Evolutionary conservation across 2,113 vertebrate species (phyloP).

Genomic region (Varanus salvator): DNA sequence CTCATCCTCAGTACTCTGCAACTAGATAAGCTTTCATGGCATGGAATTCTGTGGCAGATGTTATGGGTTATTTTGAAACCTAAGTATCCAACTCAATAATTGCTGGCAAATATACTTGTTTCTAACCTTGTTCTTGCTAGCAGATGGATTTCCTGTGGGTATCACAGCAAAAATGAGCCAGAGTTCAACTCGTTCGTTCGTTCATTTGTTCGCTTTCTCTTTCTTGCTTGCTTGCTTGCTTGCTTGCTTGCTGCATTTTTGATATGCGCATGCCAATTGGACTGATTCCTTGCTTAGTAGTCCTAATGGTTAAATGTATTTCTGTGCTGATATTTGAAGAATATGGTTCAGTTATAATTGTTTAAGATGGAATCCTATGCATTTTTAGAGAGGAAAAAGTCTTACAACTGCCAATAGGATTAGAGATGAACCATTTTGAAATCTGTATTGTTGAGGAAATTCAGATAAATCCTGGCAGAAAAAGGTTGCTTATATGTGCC

Average conservation of each 20-base stretch:
- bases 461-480: no score
- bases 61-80: background rate
- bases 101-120: background rate
- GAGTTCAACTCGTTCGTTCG: no score
- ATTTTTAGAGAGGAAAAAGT: no score
- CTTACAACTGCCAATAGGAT: no score
- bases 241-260: background rate
- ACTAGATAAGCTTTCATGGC: background rate
- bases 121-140: background rate
- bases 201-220: no score
- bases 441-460: no score
- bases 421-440: no score
- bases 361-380: no score
- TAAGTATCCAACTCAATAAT: background rate
- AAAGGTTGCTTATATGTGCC: no score
- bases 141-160: background rate
- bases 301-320: background rate
- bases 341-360: slow-evolving; percentile 1
- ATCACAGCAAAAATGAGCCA: background rate
- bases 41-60: background rate
- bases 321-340: background rate
- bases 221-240: background rate
- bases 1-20: no score
- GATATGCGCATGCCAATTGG: no score
- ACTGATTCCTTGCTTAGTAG: background rate